Conservation (phyloP, 2,888 invertebrate species). For the Gari tellinella region DNA sequence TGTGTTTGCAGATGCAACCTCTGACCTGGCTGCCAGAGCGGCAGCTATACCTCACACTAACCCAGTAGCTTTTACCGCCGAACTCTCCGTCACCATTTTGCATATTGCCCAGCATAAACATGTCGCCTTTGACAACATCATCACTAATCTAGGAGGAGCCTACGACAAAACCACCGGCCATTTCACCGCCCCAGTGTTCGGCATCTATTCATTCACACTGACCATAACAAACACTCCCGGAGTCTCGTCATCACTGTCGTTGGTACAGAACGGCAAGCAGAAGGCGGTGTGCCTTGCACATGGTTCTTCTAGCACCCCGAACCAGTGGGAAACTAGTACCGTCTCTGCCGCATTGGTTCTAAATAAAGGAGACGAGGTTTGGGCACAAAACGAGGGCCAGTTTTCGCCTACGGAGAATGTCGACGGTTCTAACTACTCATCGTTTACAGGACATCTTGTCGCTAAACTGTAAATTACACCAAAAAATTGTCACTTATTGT, state of each 20-base stretch:
- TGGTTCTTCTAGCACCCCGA: slow-evolving; percentile 14
- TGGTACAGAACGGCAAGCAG: slow-evolving; percentile 31
- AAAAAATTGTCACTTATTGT: no score
- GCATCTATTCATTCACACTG: slow-evolving; percentile 42
- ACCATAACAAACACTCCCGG: slow-evolving; percentile 37
- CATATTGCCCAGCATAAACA: slow-evolving; percentile 33
- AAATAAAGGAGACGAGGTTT: slow-evolving; percentile 37
- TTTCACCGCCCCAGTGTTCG: slow-evolving; percentile 35
- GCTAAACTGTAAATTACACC: no score
- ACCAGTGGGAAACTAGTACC: slow-evolving; percentile 41
- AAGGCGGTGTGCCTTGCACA: slow-evolving; percentile 27
- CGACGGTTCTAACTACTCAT: slow-evolving; percentile 42
- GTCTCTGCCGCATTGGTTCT: slow-evolving; percentile 19
- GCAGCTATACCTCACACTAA: slow-evolving; percentile 12
- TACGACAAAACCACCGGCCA: slow-evolving; percentile 26
- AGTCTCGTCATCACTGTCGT: slow-evolving; percentile 29
- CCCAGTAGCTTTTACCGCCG: slow-evolving; percentile 45
- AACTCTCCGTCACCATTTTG: slow-evolving; percentile 34
- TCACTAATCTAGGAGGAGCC: slow-evolving; percentile 39
- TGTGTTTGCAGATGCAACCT: slow-evolving; percentile 26
- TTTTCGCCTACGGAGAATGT: slow-evolving; percentile 37
- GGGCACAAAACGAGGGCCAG: slow-evolving; percentile 45
- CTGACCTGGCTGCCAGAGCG: slow-evolving; percentile 28
- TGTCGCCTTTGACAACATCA: slow-evolving; percentile 32
- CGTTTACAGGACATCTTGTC: slow-evolving; percentile 37